Evolutionary conservation across 2,113 vertebrate species (phyloP).

Genomic region (Neomonachus schauinslandi): DNA sequence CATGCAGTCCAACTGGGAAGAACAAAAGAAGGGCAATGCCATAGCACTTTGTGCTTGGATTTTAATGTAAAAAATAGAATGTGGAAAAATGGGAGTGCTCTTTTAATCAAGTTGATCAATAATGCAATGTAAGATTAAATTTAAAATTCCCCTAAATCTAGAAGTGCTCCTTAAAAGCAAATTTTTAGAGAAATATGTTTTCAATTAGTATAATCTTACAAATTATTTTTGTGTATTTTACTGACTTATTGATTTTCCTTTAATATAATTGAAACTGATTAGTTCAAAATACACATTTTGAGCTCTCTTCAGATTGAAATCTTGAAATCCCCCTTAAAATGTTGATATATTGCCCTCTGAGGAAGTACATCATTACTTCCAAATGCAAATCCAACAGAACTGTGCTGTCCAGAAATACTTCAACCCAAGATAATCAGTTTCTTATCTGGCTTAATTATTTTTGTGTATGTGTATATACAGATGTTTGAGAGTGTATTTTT

Average conservation of each 20-base stretch:
- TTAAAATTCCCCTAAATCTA: slow-evolving; percentile 17
- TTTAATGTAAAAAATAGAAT: slow-evolving; percentile 65
- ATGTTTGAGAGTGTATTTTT: neutral
- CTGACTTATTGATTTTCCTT: slow-evolving; percentile 30
- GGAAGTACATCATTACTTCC: neutral
- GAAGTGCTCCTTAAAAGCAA: slow-evolving; percentile 50
- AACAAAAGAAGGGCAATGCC: slow-evolving; percentile 84
- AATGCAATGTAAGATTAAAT: slow-evolving; percentile 40
- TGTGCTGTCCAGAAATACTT: neutral
- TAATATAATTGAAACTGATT: slow-evolving; percentile 18
- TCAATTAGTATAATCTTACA: slow-evolving; percentile 35
- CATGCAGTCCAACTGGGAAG: slow-evolving; percentile 83
- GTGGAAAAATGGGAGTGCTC: slow-evolving; percentile 25
- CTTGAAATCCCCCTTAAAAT: neutral
- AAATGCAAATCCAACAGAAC: neutral
- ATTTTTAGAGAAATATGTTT: slow-evolving; percentile 40
- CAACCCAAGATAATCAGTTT: neutral
- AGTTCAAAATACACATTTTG: slow-evolving; percentile 8
- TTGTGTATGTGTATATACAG: neutral
- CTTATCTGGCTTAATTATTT: neutral
- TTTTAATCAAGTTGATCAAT: slow-evolving; percentile 71
- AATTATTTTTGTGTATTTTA: slow-evolving; percentile 51
- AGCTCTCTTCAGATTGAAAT: neutral
- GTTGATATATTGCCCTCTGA: neutral
- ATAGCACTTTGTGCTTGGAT: slow-evolving; percentile 46